Evolutionary conservation across 2,888 invertebrate genomes (phyloP).

Genomic region (Cephonodes hylas): DNA sequence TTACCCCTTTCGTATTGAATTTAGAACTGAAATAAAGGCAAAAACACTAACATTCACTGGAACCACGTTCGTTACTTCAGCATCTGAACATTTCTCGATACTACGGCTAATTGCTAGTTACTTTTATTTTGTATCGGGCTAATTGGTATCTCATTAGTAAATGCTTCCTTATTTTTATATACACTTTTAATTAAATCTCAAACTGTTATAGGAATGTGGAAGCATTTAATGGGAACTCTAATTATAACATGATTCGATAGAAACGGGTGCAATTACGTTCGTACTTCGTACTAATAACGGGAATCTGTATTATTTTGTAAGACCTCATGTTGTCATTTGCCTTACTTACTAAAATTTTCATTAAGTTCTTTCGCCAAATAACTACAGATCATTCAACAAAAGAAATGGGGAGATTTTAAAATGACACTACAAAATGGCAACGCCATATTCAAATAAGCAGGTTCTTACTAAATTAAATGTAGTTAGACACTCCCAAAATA

Average conservation of each 20-base stretch:
- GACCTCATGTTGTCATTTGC: no score
- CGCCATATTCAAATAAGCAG: no score
- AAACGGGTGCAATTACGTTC: not conserved
- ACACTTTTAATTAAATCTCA: not conserved
- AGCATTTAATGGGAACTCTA: not conserved
- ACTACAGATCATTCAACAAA: no score
- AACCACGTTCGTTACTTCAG: slow-evolving; percentile 7
- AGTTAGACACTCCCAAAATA: no score
- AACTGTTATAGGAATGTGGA: not conserved
- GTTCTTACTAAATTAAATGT: no score
- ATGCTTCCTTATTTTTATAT: not conserved
- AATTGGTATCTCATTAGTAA: slow-evolving; percentile 7
- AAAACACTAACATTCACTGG: slow-evolving; percentile 7
- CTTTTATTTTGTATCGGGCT: slow-evolving; percentile 3
- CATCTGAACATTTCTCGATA: slow-evolving; percentile 3
- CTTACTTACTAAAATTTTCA: no score
- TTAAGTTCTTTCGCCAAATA: no score
- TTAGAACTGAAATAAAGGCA: slow-evolving; percentile 15
- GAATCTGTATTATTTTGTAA: no score
- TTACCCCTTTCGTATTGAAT: slow-evolving; percentile 47
- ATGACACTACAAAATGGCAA: no score
- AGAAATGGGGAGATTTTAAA: no score
- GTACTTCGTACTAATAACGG: no score
- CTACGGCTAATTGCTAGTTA: slow-evolving; percentile 6
- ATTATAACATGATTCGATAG: not conserved